These are phyloP conservation scores for Cryptoleucopteryx plumbea DNA, from an alignment of 2,113 vertebrate species.

Conservation along the genomic window DNA sequence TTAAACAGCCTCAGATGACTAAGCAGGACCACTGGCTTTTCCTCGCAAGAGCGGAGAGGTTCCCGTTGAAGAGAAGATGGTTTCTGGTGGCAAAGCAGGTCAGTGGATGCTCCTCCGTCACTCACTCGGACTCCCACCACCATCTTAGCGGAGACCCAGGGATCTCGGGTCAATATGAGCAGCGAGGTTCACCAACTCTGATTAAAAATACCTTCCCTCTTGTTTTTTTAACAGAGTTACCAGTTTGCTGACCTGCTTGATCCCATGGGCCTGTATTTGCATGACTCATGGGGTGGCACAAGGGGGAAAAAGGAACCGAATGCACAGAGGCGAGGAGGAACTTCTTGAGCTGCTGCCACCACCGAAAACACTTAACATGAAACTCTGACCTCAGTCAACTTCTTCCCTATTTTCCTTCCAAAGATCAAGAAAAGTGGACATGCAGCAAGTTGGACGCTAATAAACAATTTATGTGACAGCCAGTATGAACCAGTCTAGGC, in stretches of 20 bases:
- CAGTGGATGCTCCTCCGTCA: background rate
- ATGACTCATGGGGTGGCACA: background rate
- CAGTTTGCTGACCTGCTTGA: background rate
- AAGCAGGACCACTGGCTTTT: background rate
- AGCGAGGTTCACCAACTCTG: background rate
- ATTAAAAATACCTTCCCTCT: background rate
- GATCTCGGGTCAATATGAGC: background rate
- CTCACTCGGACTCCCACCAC: rapidly evolving
- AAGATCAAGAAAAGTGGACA: background rate
- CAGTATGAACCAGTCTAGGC: background rate
- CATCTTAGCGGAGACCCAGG: rapidly evolving
- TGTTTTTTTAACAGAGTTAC: background rate
- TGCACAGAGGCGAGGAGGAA: background rate
- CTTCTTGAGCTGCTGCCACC: background rate
- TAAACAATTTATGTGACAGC: background rate
- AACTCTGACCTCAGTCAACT: background rate
- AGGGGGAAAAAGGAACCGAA: background rate
- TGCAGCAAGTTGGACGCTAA: background rate
- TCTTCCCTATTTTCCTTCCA: background rate
- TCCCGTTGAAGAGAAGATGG: background rate
- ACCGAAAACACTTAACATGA: background rate
- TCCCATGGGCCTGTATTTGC: background rate
- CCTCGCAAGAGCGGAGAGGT: background rate
- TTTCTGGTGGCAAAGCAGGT: background rate
- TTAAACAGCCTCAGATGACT: background rate